phyloP scores from a whole-genome alignment of 2,797 vertebrate species.

The Lacerta agilis region DNA sequence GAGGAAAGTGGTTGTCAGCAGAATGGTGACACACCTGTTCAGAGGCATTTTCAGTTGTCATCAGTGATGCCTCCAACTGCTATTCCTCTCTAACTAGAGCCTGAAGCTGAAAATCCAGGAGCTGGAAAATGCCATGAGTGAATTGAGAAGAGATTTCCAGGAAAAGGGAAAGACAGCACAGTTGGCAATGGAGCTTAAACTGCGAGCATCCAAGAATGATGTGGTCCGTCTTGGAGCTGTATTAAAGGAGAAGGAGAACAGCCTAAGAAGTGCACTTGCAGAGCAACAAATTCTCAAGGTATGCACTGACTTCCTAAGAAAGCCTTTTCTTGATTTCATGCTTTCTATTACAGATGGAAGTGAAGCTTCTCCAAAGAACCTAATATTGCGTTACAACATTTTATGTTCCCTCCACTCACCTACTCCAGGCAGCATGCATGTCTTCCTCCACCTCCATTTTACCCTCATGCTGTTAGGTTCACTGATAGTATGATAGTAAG shows the following conservation, averaged over 20 bases:
- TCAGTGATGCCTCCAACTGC: neutral
- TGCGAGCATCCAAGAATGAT: constrained; percentile 37
- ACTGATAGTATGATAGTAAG: too few species aligned
- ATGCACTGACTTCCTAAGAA: neutral
- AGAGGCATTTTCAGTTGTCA: neutral
- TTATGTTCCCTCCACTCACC: too few species aligned
- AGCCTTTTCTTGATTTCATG: neutral
- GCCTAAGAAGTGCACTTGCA: constrained; percentile 60
- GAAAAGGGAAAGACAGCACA: constrained; percentile 77
- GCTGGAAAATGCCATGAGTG: constrained; percentile 73
- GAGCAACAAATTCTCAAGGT: constrained; percentile 75
- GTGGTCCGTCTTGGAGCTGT: constrained; percentile 61
- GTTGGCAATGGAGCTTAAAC: constrained; percentile 80
- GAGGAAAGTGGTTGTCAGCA: neutral
- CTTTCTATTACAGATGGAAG: rapidly evolving
- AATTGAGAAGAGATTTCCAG: constrained; percentile 61
- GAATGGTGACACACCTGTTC: neutral
- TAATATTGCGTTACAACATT: neutral
- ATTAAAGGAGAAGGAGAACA: constrained; percentile 75
- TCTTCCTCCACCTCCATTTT: too few species aligned
- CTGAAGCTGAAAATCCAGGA: constrained; percentile 68
- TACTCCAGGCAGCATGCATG: too few species aligned
- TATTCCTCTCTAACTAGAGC: neutral
- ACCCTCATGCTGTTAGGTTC: too few species aligned
- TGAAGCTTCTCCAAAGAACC: neutral